Evolutionary conservation across 2,888 invertebrate species (phyloP).

Genomic region (Pheosia tremula): DNA sequence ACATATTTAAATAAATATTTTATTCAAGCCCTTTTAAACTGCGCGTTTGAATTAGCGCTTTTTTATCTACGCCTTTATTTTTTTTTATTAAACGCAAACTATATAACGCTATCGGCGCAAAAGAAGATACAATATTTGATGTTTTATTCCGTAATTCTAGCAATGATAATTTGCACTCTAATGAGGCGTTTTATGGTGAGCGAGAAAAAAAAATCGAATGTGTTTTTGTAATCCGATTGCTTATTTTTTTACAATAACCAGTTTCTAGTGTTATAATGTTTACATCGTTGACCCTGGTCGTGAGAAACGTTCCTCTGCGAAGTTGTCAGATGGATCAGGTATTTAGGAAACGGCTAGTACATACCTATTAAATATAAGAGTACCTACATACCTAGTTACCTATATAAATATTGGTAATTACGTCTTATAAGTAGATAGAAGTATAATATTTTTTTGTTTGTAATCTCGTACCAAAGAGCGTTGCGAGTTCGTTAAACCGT

Average conservation of each 20-base stretch:
- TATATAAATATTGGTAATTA: neutral
- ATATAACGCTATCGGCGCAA: no score
- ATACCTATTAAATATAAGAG: neutral
- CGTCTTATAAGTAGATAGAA: slow-evolving; percentile 9
- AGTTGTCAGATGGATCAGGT: no score
- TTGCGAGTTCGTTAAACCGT: slow-evolving; percentile 70
- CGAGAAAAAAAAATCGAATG: neutral
- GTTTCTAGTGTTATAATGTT: neutral
- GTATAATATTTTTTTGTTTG: slow-evolving; percentile 54
- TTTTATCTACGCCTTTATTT: no score
- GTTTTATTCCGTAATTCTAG: no score
- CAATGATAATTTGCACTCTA: no score
- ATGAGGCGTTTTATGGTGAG: no score
- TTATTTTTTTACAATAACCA: neutral
- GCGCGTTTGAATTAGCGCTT: no score
- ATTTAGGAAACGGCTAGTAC: no score
- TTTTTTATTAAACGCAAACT: no score
- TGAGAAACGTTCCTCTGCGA: neutral
- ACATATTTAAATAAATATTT: no score
- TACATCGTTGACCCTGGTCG: neutral
- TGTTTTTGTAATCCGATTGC: neutral
- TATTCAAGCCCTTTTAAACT: no score
- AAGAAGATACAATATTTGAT: no score
- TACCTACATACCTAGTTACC: slow-evolving; percentile 5
- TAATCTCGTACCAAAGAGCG: slow-evolving; percentile 62